Base-by-base conservation (phyloP, 2,797 vertebrate genomes). In the Petrocephalus schoutedeni region DNA sequence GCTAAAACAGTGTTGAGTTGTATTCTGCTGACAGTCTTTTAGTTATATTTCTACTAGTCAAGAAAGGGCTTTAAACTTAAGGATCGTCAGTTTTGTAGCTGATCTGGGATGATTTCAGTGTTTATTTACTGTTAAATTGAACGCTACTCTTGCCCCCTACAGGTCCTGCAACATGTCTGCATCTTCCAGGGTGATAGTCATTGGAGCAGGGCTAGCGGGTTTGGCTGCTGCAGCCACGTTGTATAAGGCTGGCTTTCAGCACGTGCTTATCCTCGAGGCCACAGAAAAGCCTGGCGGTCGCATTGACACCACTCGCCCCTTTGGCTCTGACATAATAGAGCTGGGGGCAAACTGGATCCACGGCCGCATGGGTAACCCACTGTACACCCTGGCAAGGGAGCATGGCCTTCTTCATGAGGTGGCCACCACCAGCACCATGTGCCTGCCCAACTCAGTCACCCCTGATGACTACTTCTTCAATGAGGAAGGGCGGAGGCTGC, bases 341-440 rank as follows among this genome's bases (percentile, higher is more conserved):
- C 28, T 94, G 61, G 93, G 93, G 1, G 93, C 93, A 1, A 93
- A 93, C 71, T 94, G 93, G 93, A 93, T 94, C 59, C 93, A 94
- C 12, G 93, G 93, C 3, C 92, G 90, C 49, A 89, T 90, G 32
- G 90, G 90, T 23, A 94, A 94, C 86, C 93, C 93, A 0, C 71
- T 94, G 12, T 94, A 89, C 86, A 67, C 89, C 14, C 86, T 93
- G 85, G 93, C 93, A 28, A 91, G 91, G 87, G 89, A 92, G 23
- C 64, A 89, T 14, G 91, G 92, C 10, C 88, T 94, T 36, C 91
- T 94, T 53, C 90, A 86, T 3, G 90, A 92, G n/a, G 88, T 85
- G 1, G 23, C 59, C 0, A 86, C 87, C 19, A 85, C 85, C 16
- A 88, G 58, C 82, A 88, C 74, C 10, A 91, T 91, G 89, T 91